Conservation (phyloP, 2,797 vertebrate genomes). For the Cyprinodon diabolis region DNA sequence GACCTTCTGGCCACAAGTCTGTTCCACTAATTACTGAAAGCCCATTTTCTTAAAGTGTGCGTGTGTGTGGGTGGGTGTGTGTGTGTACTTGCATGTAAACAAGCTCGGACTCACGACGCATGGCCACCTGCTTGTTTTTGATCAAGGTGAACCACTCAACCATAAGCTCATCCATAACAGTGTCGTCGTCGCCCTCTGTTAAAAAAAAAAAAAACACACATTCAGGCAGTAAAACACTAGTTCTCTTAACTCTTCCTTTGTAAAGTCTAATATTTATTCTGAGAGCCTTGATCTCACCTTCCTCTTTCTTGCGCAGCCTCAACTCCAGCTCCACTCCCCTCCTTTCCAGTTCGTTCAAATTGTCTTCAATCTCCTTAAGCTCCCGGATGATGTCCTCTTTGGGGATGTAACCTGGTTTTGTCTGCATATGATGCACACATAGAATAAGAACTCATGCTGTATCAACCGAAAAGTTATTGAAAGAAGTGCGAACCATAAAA, state of each 20-base stretch:
- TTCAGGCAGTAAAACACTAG: constrained; percentile 26
- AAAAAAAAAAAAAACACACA: constrained; percentile 36
- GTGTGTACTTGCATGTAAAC: constrained; percentile 90
- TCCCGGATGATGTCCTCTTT: constrained; percentile 86
- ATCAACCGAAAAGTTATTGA: background rate
- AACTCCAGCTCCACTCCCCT: constrained; percentile 89
- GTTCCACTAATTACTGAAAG: constrained; percentile 60
- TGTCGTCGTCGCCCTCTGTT: constrained; percentile 87
- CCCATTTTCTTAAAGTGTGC: constrained; percentile 17
- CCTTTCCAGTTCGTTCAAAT: constrained; percentile 85
- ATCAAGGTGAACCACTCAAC: constrained; percentile 96
- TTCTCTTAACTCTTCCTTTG: background rate
- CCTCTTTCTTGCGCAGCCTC: constrained; percentile 84
- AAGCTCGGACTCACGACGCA: constrained; percentile 92
- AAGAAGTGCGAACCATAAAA: background rate
- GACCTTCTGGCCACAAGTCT: constrained; percentile 74
- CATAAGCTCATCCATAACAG: constrained; percentile 85
- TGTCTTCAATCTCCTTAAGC: constrained; percentile 83
- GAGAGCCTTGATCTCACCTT: constrained; percentile 76
- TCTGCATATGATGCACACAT: constrained; percentile 47
- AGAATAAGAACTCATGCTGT: background rate
- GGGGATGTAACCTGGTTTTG: constrained; percentile 81
- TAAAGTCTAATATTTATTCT: background rate
- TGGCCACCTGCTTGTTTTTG: constrained; percentile 91
- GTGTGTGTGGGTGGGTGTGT: constrained; percentile 17